Base-by-base conservation (phyloP, 2,888 invertebrate species). In the Andrena bucephala region DNA sequence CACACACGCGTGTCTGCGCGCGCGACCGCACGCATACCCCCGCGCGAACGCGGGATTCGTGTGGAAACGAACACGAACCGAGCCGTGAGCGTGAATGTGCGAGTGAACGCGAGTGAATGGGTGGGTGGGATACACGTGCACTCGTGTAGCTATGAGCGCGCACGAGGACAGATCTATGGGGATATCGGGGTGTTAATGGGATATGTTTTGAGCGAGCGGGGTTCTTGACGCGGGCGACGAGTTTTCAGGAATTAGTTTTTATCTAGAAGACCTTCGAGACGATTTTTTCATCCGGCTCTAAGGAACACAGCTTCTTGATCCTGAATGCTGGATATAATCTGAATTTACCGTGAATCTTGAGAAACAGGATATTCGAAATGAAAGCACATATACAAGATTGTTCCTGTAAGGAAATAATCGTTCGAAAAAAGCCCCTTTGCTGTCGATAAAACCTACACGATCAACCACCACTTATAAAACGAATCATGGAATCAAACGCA, bases 151-250 rank as follows among this genome's bases (percentile, higher is more conserved):
- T 16, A 36, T n/a, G 57, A 65, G 27, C 54, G 13, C n/a, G 33
- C 54, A 52, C 4, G 68, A 65, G 50, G 67, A 54, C 42, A 29
- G 20, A 31, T 69, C 57, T 42, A 59, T 27, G 33, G 36, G 75
- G 57, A 65, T 63, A 48, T 29, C 20, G 20, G 63, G 59, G 75
- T 65, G 78, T 79, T 79, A 79, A 79, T 74, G 75, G 78, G 78
- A 65, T 13, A 31, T 36, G 48, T 59, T 79, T 48, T 52, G 27
- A 31, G 65, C 65, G 63, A 31, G 24, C 42, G n/a, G 10, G 69
- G 48, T 27, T 67, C 75, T 60, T 68, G n/a, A 42, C 60, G 50
- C 62, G 20, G 67, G n/a, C 10, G 29, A 16, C 27, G 33, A 13
- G 27, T 59, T 60, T 31, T 59, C 29, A 54, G 42, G 59, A 33